Evolutionary conservation across 1,140 invertebrate genomes (phyloP).

Genomic region (Aphis gossypii): DNA sequence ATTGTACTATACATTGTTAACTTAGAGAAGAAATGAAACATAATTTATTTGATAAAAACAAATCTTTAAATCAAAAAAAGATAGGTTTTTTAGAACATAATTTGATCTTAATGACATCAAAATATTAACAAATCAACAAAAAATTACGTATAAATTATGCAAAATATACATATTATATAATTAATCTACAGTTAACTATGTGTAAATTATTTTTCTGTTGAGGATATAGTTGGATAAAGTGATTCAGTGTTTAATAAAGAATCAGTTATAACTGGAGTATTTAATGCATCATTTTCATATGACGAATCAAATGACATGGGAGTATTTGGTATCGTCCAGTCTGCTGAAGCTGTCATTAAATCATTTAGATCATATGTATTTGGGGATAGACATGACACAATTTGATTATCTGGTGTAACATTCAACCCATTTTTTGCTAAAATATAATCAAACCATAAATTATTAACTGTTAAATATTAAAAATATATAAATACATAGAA

Average conservation of each 20-base stretch:
- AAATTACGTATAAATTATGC: neutral
- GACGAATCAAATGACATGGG: conserved; percentile 32
- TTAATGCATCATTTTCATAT: neutral
- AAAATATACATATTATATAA: neutral
- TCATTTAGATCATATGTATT: conserved; percentile 51
- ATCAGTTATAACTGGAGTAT: conserved; percentile 49
- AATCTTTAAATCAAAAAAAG: neutral
- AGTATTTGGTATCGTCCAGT: conserved; percentile 47
- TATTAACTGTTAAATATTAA: neutral
- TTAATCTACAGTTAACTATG: neutral
- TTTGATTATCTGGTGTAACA: conserved; percentile 52
- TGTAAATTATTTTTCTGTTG: conserved; percentile 1
- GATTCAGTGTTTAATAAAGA: conserved; percentile 39
- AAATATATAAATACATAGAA: neutral
- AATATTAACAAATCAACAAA: neutral
- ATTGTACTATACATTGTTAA: neutral
- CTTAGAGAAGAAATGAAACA: neutral
- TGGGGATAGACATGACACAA: conserved; percentile 51
- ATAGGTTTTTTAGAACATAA: neutral
- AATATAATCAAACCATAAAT: conserved; percentile 12
- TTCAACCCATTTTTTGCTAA: conserved; percentile 48
- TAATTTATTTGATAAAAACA: neutral
- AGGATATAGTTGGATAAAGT: neutral
- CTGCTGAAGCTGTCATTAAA: conserved; percentile 49
- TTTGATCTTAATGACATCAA: neutral